Evolutionary conservation across 2,797 vertebrate species (phyloP).

Genomic region (Psittacula echo): DNA sequence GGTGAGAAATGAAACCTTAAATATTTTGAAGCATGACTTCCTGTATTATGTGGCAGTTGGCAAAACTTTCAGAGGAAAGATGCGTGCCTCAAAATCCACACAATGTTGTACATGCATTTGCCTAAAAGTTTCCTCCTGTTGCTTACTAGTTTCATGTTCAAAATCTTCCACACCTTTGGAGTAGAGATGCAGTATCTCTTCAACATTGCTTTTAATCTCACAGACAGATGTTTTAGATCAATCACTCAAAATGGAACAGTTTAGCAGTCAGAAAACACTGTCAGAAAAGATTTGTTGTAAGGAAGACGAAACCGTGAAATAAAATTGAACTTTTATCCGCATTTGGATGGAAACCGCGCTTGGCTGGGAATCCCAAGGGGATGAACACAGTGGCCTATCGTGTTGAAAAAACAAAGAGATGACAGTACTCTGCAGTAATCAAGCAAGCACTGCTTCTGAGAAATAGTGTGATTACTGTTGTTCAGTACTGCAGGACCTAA

Average conservation of each 20-base stretch:
- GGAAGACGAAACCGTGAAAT: constrained; percentile 67
- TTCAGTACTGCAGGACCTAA: not conserved
- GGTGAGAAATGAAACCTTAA: constrained; percentile 78
- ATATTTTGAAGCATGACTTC: constrained; percentile 79
- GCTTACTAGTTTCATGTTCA: not conserved
- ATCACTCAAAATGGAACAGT: constrained; percentile 66
- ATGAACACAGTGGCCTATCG: constrained; percentile 44
- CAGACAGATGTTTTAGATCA: constrained; percentile 71
- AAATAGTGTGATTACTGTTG: constrained; percentile 33
- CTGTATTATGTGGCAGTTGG: constrained; percentile 73
- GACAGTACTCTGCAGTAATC: constrained; percentile 44
- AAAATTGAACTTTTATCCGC: constrained; percentile 70
- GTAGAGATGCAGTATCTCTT: not conserved
- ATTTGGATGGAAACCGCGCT: constrained; percentile 58
- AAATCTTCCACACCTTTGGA: constrained; percentile 46
- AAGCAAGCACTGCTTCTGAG: constrained; percentile 40
- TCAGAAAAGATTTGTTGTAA: constrained; percentile 69
- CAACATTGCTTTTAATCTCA: constrained; percentile 49
- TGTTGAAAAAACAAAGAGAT: constrained; percentile 54
- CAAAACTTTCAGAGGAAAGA: constrained; percentile 60
- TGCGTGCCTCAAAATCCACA: constrained; percentile 5
- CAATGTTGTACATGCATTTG: not conserved
- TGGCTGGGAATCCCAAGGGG: constrained; percentile 48
- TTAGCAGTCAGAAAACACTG: constrained; percentile 73
- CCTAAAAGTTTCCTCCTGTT: constrained; percentile 43